These are phyloP conservation scores for Kryptopterus vitreolus DNA, from an alignment of 2,797 vertebrate genomes.

Conservation along the genomic window DNA sequence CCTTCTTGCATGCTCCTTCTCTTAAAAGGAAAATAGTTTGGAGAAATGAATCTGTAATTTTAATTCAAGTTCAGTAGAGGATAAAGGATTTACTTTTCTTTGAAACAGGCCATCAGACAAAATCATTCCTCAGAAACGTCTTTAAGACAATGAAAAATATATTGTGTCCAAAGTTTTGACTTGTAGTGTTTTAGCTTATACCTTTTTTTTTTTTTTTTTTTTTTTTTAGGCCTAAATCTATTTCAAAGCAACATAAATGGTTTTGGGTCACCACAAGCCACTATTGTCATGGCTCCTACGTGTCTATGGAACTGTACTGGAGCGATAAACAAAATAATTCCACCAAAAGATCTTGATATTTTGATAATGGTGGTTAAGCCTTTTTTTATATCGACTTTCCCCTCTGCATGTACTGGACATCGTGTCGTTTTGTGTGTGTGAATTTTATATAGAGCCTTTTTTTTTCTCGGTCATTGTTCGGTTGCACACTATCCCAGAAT, in stretches of 20 bases:
- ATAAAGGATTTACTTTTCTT: not conserved
- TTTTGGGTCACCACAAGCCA: not conserved
- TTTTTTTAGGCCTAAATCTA: not conserved
- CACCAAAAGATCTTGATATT: not conserved
- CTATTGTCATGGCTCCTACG: not conserved
- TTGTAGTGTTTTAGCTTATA: not conserved
- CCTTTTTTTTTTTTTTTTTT: too few species aligned
- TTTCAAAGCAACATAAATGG: not conserved
- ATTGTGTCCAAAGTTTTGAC: not conserved
- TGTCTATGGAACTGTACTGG: not conserved
- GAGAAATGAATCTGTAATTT: not conserved
- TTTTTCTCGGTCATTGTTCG: not conserved
- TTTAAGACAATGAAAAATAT: not conserved
- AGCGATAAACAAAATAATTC: not conserved
- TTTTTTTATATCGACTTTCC: not conserved
- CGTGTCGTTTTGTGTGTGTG: not conserved
- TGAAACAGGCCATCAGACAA: not conserved
- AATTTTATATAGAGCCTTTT: not conserved
- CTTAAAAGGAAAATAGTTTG: constrained; percentile 9
- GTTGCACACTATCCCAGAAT: not conserved
- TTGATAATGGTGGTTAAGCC: not conserved
- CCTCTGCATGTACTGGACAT: not conserved
- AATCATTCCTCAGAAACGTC: not conserved
- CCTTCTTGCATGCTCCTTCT: not conserved
- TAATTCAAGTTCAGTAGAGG: not conserved